Evolutionary conservation across 2,797 vertebrate genomes (phyloP).

Genomic region (Tamandua tetradactyla): DNA sequence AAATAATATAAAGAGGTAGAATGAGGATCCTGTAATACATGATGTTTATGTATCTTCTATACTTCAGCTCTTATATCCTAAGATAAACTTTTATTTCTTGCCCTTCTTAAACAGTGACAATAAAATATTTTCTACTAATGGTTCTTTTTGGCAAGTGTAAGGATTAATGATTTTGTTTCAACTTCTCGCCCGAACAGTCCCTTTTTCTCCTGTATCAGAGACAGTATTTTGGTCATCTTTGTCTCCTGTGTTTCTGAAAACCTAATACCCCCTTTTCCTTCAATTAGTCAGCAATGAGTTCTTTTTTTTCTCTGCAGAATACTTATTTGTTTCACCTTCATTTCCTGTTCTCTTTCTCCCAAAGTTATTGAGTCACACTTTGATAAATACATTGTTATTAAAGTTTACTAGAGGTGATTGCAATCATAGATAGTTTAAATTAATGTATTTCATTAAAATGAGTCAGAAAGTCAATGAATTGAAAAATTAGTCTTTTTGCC

Average conservation of each 20-base stretch:
- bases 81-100: conserved; percentile 3
- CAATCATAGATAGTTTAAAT: conserved; percentile 53
- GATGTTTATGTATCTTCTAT: not conserved
- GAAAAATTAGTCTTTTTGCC: conserved; percentile 47
- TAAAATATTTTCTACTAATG: conserved; percentile 9
- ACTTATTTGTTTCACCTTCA: conserved; percentile 52
- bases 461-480: conserved; percentile 65
- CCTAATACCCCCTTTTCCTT: not conserved
- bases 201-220: not conserved
- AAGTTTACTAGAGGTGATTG: conserved; percentile 42
- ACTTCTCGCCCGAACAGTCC: not conserved
- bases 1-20: not conserved
- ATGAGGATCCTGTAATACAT: not conserved
- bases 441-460: conserved; percentile 69
- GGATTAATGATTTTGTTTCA: not conserved
- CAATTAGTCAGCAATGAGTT: conserved; percentile 24
- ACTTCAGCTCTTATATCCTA: not conserved
- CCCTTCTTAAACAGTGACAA: not conserved
- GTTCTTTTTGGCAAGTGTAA: not conserved
- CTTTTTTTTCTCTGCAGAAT: conserved; percentile 58
- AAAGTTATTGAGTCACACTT: conserved; percentile 58
- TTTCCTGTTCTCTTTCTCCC: conserved; percentile 60
- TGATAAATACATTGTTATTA: conserved; percentile 61
- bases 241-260: conserved; percentile 42
- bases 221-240: conserved; percentile 7